These are phyloP conservation scores for Heptranchias perlo DNA, from an alignment of 2,113 vertebrate species.

Conservation along the genomic window DNA sequence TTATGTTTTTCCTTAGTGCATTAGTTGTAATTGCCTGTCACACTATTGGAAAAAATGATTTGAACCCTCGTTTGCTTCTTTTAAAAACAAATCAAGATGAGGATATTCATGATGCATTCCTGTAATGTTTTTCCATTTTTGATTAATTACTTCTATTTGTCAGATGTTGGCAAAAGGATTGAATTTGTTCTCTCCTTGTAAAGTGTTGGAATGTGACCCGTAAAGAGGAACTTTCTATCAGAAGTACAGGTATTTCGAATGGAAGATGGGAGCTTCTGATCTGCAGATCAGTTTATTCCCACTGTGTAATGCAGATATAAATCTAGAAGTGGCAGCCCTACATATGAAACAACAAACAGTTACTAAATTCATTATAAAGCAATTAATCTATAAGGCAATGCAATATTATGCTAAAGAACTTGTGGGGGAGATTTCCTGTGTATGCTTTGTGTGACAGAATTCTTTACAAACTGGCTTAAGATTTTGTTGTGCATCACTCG, in stretches of 20 bases:
- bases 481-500: background rate
- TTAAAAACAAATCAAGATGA: background rate
- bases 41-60: background rate
- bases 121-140: background rate
- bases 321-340: background rate
- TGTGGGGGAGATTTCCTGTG: background rate
- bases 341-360: background rate
- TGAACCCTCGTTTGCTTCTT: background rate
- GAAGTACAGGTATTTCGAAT: background rate
- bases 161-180: background rate
- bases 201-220: background rate
- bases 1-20: background rate
- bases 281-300: background rate
- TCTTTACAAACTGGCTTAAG: background rate
- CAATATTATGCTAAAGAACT: background rate
- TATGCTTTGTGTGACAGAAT: background rate
- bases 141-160: background rate
- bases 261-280: background rate
- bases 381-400: background rate
- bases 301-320: background rate
- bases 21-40: background rate
- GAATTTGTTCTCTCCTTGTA: background rate
- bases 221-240: background rate
- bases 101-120: background rate
- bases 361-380: background rate